A percentile compares a stretch with the other conserved stretches of the same genome.
Conservation (phyloP, 2,113 vertebrate species). For the Cryptotis parvus region DNA sequence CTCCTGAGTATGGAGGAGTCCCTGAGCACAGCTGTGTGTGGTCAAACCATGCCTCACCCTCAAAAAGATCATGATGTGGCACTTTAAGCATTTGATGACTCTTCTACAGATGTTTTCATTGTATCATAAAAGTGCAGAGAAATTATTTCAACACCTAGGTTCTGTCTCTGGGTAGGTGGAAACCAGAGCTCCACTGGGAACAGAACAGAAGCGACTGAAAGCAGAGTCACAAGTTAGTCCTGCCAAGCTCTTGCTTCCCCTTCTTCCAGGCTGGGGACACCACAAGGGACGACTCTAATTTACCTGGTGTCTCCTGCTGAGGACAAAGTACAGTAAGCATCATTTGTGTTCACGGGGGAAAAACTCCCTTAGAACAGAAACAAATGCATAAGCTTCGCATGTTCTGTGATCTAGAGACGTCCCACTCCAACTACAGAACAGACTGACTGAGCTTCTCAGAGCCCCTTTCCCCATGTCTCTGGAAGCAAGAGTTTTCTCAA, state of each 20-base stretch:
- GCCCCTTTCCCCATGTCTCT: background rate
- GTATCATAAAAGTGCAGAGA: background rate
- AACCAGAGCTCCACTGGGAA: rapidly evolving
- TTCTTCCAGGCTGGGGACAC: background rate
- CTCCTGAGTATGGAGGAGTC: no score
- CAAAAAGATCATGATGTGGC: no score
- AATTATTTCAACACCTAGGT: background rate
- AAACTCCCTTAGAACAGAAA: background rate
- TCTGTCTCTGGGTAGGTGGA: background rate
- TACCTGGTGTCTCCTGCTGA: background rate
- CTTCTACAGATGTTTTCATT: background rate
- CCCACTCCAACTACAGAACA: background rate
- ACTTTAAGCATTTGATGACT: background rate
- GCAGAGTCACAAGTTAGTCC: background rate
- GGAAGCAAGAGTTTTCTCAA: background rate
- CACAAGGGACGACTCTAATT: no score
- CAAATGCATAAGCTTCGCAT: background rate
- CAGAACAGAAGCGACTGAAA: background rate
- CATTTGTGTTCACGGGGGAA: background rate
- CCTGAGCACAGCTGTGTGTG: no score
- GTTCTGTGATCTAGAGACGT: background rate
- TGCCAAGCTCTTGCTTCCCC: background rate
- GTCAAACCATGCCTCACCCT: no score
- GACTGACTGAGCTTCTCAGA: background rate
- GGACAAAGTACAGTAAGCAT: background rate